Percentiles rank a stretch among this genome's conserved stretches.
These are phyloP conservation scores for Rugalucina vietnamica DNA, from an alignment of 2,888 invertebrate species.

Conservation along the genomic window DNA sequence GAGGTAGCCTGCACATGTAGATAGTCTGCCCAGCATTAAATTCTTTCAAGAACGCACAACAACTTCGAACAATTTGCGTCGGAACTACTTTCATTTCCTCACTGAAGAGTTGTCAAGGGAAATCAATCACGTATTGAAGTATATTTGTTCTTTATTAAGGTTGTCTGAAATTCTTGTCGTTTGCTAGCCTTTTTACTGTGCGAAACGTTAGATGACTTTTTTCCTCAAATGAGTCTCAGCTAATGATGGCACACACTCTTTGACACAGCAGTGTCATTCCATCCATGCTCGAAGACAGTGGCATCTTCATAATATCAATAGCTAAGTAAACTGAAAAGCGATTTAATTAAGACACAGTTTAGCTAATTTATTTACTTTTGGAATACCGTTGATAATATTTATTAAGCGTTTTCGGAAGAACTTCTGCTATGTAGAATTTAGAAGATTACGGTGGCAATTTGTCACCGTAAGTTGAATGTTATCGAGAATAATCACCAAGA, in stretches of 20 bases:
- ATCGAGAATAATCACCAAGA: constrained; percentile 54
- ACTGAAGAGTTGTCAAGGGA: constrained; percentile 48
- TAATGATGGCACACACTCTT: too few relatives aligned
- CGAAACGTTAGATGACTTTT: too few relatives aligned
- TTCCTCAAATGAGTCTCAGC: too few relatives aligned
- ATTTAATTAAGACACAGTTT: constrained; percentile 57
- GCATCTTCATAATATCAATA: constrained; percentile 59
- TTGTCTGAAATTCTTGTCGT: too few relatives aligned
- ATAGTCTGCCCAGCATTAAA: too few relatives aligned
- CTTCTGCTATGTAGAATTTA: background rate
- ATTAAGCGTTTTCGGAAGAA: constrained; percentile 14
- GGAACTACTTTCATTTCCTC: constrained; percentile 39
- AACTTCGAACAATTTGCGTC: constrained; percentile 59
- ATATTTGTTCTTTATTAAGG: constrained; percentile 64
- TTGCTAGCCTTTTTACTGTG: too few relatives aligned
- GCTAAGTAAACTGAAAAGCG: constrained; percentile 49
- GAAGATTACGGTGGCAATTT: constrained; percentile 42
- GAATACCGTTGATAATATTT: constrained; percentile 20
- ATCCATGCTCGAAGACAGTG: constrained; percentile 51
- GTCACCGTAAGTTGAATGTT: constrained; percentile 54
- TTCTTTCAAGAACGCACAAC: too few relatives aligned
- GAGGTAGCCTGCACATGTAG: too few relatives aligned
- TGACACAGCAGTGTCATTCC: constrained; percentile 55
- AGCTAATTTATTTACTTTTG: constrained; percentile 52
- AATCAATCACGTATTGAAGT: constrained; percentile 60